phyloP scores from a whole-genome alignment of 1,140 invertebrate species.

The Protaetia brevitarsis region DNA sequence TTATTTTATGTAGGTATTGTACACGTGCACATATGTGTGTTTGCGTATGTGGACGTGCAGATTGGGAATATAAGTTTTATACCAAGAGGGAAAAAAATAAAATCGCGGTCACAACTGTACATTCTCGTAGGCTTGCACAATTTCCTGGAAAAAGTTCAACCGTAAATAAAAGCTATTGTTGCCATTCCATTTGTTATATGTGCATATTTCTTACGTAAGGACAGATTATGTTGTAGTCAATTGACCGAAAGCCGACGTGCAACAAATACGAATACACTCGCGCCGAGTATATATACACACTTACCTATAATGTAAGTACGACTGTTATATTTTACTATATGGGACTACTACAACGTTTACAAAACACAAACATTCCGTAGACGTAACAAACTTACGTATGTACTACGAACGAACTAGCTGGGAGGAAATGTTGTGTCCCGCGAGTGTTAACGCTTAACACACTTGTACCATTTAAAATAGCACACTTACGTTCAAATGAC shows the following conservation, averaged over 20 bases:
- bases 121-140: constrained; percentile 3
- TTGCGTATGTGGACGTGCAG: no score
- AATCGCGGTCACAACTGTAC: constrained; percentile 17
- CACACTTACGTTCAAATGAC: constrained; percentile 5
- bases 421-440: not conserved
- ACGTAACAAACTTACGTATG: constrained; percentile 15
- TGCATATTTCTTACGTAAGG: constrained; percentile 15
- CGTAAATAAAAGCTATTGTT: constrained; percentile 14
- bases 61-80: constrained; percentile 1
- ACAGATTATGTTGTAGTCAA: constrained; percentile 16
- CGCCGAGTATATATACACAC: not conserved
- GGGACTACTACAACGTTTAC: constrained; percentile 1
- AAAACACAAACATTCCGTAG: constrained; percentile 3
- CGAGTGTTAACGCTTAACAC: not conserved
- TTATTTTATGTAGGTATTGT: not conserved
- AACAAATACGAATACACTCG: constrained; percentile 6
- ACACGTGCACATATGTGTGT: no score
- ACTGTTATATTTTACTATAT: constrained; percentile 12
- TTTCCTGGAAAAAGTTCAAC: constrained; percentile 15
- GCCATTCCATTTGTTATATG: constrained; percentile 9
- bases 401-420: not conserved
- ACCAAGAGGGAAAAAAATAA: not conserved
- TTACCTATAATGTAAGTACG: no score
- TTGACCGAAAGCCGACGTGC: constrained; percentile 10
- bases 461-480: constrained; percentile 13